These are phyloP conservation scores for Gryllus longicercus DNA, from an alignment of 2,888 invertebrate species.

Conservation along the genomic window DNA sequence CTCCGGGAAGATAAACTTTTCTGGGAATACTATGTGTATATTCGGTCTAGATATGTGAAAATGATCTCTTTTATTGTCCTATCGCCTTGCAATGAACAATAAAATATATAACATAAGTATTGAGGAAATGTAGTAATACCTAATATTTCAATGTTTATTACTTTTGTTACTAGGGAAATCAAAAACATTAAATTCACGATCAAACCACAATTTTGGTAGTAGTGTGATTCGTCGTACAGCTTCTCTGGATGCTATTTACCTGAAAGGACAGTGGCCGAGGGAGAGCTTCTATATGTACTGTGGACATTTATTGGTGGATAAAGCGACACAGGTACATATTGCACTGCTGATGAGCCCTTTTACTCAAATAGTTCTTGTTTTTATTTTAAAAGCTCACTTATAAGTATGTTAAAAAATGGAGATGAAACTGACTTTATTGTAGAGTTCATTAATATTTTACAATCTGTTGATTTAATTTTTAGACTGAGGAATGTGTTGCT, in stretches of 20 bases:
- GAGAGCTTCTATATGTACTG: constrained; percentile 66
- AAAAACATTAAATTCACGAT: constrained; percentile 51
- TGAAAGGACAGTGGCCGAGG: constrained; percentile 74
- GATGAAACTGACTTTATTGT: background rate
- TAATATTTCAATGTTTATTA: background rate
- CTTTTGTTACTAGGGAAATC: constrained; percentile 50
- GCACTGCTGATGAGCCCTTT: no score
- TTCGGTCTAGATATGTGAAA: no score
- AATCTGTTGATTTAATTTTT: constrained; percentile 30
- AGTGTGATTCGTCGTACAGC: constrained; percentile 66
- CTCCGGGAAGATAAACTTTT: no score
- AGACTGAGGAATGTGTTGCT: constrained; percentile 66
- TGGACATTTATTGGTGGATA: constrained; percentile 67
- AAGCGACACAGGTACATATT: constrained; percentile 68
- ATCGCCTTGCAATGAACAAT: no score
- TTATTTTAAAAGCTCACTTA: background rate
- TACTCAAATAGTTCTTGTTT: background rate
- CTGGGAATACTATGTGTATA: no score
- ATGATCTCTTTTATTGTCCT: no score
- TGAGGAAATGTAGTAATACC: constrained; percentile 29
- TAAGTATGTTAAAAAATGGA: background rate
- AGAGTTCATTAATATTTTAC: no score
- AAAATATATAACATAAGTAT: constrained; percentile 1
- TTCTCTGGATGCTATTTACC: constrained; percentile 73
- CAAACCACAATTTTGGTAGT: constrained; percentile 50